Evolutionary conservation across 2,113 vertebrate genomes (phyloP).

Genomic region (Gymnorhina tibicen): DNA sequence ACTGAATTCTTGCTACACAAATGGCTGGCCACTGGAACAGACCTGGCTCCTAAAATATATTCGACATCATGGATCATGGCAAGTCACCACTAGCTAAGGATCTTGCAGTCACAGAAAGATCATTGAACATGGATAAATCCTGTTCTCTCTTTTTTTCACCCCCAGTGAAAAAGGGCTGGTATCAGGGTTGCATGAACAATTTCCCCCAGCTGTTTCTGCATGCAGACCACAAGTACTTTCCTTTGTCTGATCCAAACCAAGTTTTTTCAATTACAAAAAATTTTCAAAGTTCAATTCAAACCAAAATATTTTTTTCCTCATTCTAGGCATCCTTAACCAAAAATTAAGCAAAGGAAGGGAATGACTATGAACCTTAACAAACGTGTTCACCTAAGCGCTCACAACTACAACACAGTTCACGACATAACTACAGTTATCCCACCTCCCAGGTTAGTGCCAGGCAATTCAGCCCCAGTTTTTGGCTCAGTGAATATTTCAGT

Average conservation of each 20-base stretch:
- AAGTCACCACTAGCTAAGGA: background rate
- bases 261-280: background rate
- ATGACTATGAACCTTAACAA: background rate
- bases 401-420: fast-evolving
- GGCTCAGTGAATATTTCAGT: background rate
- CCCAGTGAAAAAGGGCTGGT: background rate
- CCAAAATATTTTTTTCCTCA: background rate
- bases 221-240: background rate
- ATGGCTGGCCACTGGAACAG: background rate
- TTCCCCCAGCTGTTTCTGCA: background rate
- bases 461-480: background rate
- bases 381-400: background rate
- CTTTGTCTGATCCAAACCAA: background rate
- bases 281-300: background rate
- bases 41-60: background rate
- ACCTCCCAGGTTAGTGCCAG: background rate
- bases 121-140: background rate
- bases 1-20: background rate
- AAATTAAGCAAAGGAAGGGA: background rate
- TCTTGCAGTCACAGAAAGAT: background rate
- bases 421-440: background rate
- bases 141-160: background rate
- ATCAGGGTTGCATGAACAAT: background rate
- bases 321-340: background rate
- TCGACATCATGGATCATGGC: background rate